Evolutionary conservation across 2,888 invertebrate genomes (phyloP), one percentile per base, ranked within the genome.

Genomic region (Perizoma flavofasciatum): DNA sequence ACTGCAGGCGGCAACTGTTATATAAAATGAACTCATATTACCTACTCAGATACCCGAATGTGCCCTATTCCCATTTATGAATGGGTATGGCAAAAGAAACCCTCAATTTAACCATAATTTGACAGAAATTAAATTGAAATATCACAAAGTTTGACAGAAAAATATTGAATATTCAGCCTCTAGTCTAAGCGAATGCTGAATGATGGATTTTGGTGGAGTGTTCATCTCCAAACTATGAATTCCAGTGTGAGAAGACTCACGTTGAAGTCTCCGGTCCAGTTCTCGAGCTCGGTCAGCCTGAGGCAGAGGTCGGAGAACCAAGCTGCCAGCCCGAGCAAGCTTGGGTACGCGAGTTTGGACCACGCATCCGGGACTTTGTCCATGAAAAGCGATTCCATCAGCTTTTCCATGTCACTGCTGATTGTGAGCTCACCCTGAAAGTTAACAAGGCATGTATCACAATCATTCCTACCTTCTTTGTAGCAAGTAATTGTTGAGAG

Each of bases 271-370:
- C 95, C 94, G 4, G 96, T 95, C 98, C 98, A 98, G 63, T 93
- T 94, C 78, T 98, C 97, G 0, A 98, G 89, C 76, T 97, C 97
- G 61, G 94, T 94, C 40, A 97, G 93, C 53, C 98, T 92, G 44
- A 95, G 86, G 63, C 96, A 93, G 50, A 99, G 93, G 86, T 99
- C 98, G 0, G 95, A 94, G 82, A 97, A 96, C 98, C 98, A 98
- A 0, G 95, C 94, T 4, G 95, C 95, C 41, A 99, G 90, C 0
- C 96, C 96, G 57, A 96, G 90, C 68, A 96, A 92, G 48, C 98
- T 98, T 0, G 98, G 98, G 86, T 98, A 98, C 0, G 98, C 98
- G 54, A 95, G 93, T 66, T 94, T 95, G 0, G 95, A 94, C 98
- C 98, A 99, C 11, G 94, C 92, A 0, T 94, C 95, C 0, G 98